Evolutionary conservation across 2,797 vertebrate genomes (phyloP), one percentile per base, ranked within the genome.

Genomic region (Lateolabrax maculatus): DNA sequence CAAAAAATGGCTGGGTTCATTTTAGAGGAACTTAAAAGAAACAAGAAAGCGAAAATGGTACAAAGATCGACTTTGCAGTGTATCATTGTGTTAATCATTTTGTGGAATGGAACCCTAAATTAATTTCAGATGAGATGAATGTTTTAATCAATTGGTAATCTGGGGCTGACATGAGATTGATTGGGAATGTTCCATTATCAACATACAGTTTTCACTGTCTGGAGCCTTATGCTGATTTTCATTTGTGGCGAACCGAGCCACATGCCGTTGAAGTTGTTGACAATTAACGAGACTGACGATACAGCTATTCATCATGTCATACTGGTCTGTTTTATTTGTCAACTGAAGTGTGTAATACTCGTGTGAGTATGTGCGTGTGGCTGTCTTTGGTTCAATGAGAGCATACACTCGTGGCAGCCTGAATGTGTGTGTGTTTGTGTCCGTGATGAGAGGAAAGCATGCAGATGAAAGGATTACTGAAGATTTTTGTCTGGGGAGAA

Each of bases 91-190:
- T 86, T 88, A 79, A 90, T 92, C 55, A 75, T 88, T 88, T 86
- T 77, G 68, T 57, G 63, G 46, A 87, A 87, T 86, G 71, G 53
- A 87, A 88, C 44, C 75, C 72, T 34, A 81, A 85, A 91, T 91
- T 85, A 89, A 79, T 88, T 87, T 86, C 76, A 85, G 71, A 85
- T 85, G 83, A 88, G 81, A 90, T 87, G 64, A 85, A 87, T 85
- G 84, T 89, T 89, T 87, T 86, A 91, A 92, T 93, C 84, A 93
- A 79, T 87, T 80, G 75, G 71, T 73, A 87, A 90, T 90, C 82
- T 84, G 58, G 49, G 71, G 71, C 53, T 84, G 87, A 86, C 86
- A 84, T 70, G 53, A 79, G 84, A 90, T 85, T 91, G 89, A 92
- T 89, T 84, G 72, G 84, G 77, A 87, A 80, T 62, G 78, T 86